Conservation (phyloP, 2,888 invertebrate genomes). For the Rhabditophanes sp. region DNA sequence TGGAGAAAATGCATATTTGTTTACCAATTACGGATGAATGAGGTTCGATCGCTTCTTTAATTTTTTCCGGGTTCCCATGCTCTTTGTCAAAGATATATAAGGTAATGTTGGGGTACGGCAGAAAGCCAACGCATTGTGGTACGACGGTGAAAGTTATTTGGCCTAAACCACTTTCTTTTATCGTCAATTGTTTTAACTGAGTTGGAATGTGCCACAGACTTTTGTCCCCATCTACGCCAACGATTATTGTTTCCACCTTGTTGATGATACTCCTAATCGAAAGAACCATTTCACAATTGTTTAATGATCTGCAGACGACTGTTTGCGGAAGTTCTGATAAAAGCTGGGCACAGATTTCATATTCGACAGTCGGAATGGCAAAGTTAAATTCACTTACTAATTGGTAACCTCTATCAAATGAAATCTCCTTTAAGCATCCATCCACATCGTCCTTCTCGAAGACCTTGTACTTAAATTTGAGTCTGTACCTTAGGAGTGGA, state of each 20-base stretch:
- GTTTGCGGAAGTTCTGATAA: slow-evolving; percentile 37
- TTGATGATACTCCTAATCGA: slow-evolving; percentile 20
- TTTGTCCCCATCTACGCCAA: slow-evolving; percentile 13
- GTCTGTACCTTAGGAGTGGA: too few species aligned
- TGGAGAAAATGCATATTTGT: slow-evolving; percentile 25
- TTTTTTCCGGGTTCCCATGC: too few species aligned
- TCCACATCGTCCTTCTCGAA: slow-evolving; percentile 8
- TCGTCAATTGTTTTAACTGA: too few species aligned
- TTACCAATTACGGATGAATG: slow-evolving; percentile 17
- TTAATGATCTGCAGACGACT: slow-evolving; percentile 28
- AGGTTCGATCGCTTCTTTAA: too few species aligned
- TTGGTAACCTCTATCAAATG: slow-evolving; percentile 11
- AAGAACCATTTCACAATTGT: slow-evolving; percentile 34
- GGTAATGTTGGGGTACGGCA: slow-evolving; percentile 34
- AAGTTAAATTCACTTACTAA: slow-evolving; percentile 21
- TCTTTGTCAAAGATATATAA: slow-evolving; percentile 21
- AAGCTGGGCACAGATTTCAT: slow-evolving; percentile 39
- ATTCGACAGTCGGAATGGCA: slow-evolving; percentile 20
- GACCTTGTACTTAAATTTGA: slow-evolving; percentile 4
- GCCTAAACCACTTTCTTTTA: slow-evolving; percentile 41
- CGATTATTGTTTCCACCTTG: slow-evolving; percentile 15
- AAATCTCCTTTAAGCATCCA: too few species aligned
- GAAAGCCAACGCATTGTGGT: slow-evolving; percentile 31
- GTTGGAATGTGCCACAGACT: slow-evolving; percentile 6
- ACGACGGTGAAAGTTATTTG: slow-evolving; percentile 29